These are phyloP conservation scores for Plutomurus gul DNA, from an alignment of 1,140 invertebrate genomes.

Conservation along the genomic window DNA sequence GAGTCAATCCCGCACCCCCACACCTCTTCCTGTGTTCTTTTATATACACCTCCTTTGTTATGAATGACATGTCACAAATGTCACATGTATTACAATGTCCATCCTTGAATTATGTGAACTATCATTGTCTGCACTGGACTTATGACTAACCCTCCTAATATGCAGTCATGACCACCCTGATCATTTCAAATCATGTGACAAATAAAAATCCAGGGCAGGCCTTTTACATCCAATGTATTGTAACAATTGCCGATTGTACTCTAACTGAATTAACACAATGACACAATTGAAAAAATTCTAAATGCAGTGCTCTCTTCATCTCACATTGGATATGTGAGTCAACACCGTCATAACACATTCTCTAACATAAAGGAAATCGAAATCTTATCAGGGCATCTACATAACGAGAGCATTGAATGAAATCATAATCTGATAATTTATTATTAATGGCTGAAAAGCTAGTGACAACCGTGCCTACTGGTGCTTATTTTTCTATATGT, in stretches of 20 bases:
- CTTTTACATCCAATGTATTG: slow-evolving; percentile 10
- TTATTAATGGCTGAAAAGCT: not conserved
- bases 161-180: not conserved
- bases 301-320: slow-evolving; percentile 16
- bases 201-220: slow-evolving; percentile 27
- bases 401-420: not conserved
- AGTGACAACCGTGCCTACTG: not conserved
- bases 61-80: not conserved
- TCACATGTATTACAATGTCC: slow-evolving; percentile 3
- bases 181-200: slow-evolving; percentile 23
- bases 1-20: not conserved
- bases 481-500: too few relatives aligned
- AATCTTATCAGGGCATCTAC: not conserved
- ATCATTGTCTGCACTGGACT: slow-evolving; percentile 22
- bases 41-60: not conserved
- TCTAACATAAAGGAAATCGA: not conserved
- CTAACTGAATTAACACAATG: slow-evolving; percentile 27
- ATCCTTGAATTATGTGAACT: too few relatives aligned
- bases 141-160: slow-evolving; percentile 8
- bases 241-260: slow-evolving; percentile 19
- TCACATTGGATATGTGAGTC: not conserved
- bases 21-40: slow-evolving; percentile 3
- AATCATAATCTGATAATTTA: not conserved
- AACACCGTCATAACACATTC: not conserved
- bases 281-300: not conserved